Evolutionary conservation across 2,113 vertebrate species (phyloP).

Genomic region (Bos javanicus): DNA sequence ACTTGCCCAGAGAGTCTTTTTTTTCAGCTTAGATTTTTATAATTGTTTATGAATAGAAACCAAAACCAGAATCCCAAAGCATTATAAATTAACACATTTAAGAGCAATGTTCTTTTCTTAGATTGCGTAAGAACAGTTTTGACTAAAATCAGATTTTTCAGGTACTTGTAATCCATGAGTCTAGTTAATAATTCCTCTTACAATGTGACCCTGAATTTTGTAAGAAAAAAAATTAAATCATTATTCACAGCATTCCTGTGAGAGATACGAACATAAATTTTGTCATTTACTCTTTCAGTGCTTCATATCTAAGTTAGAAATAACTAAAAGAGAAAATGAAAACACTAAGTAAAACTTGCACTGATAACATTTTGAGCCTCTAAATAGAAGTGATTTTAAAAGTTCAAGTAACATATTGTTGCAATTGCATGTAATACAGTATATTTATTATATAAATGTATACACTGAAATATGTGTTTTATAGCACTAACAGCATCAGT

Average conservation of each 20-base stretch:
- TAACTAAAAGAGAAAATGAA: not conserved
- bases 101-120: not conserved
- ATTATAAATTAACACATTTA: constrained; percentile 14
- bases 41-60: not conserved
- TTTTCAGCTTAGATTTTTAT: not conserved
- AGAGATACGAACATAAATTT: not conserved
- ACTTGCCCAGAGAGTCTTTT: not conserved
- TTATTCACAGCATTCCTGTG: not conserved
- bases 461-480: not conserved
- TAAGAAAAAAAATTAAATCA: not conserved
- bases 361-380: not conserved
- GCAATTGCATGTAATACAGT: not conserved
- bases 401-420: not conserved
- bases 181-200: not conserved
- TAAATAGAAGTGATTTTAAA: not conserved
- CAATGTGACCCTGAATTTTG: not conserved
- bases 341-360: not conserved
- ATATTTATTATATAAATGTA: not conserved
- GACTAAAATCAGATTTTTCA: not conserved
- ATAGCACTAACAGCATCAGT: not conserved
- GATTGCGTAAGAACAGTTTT: not conserved
- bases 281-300: not conserved
- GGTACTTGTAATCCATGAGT: not conserved
- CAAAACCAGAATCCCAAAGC: not conserved
- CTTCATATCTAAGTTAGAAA: not conserved